phyloP scores from a whole-genome alignment of 2,888 invertebrate genomes.

The Muschampia plurimacula region DNA sequence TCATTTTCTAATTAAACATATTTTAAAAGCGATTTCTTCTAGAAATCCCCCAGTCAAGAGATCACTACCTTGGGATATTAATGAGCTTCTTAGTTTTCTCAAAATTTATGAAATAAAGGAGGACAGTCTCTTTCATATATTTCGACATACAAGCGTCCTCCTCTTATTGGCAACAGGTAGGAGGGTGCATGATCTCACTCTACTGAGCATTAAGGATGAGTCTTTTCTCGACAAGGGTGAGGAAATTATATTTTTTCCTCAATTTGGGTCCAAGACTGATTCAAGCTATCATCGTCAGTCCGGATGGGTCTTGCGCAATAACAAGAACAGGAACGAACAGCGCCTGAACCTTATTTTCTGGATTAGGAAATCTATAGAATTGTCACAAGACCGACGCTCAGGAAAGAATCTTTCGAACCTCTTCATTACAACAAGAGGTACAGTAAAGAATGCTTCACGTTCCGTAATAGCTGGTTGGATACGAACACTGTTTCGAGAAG shows the following conservation, averaged over 20 bases:
- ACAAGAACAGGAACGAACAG: background rate
- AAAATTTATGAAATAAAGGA: background rate
- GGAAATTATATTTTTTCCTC: background rate
- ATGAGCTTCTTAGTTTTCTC: background rate
- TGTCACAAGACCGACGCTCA: constrained; percentile 38
- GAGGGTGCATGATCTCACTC: background rate
- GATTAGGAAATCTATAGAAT: background rate
- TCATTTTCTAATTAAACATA: constrained; percentile 20
- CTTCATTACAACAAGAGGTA: constrained; percentile 35
- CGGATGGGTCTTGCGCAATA: background rate
- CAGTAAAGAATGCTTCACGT: constrained; percentile 32
- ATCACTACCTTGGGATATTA: background rate
- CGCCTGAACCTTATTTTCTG: background rate
- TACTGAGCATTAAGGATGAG: background rate
- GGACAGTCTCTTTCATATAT: background rate
- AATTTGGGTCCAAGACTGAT: background rate
- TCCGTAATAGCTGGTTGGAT: constrained; percentile 36
- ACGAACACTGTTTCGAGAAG: background rate
- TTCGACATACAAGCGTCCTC: background rate
- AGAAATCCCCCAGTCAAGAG: background rate
- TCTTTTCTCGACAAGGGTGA: background rate
- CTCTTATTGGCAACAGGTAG: background rate
- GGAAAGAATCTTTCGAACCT: constrained; percentile 46
- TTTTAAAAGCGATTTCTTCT: background rate
- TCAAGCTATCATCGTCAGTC: background rate